Evolutionary conservation across 1,140 invertebrate genomes (phyloP).

Genomic region (Agrypnia vestita): DNA sequence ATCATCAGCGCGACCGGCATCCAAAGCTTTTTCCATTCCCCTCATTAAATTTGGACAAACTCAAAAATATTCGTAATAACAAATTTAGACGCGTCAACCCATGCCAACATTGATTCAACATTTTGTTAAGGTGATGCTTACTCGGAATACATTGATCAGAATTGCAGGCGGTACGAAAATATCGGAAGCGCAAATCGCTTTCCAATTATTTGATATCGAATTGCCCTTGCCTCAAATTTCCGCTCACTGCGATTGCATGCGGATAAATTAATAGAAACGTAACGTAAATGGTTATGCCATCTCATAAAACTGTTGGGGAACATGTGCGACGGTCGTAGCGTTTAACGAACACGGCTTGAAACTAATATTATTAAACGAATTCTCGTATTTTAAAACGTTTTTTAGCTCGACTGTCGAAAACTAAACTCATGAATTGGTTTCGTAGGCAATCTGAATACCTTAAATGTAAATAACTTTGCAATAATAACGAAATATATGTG

Average conservation of each 20-base stretch:
- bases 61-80: too few relatives aligned
- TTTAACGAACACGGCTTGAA: not conserved
- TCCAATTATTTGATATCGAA: conserved; percentile 17
- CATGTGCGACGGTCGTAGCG: conserved; percentile 33
- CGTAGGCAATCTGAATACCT: too few relatives aligned
- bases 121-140: too few relatives aligned
- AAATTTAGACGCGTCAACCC: too few relatives aligned
- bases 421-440: too few relatives aligned
- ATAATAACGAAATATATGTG: not conserved
- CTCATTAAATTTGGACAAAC: too few relatives aligned
- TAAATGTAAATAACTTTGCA: too few relatives aligned
- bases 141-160: too few relatives aligned
- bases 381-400: not conserved
- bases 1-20: too few relatives aligned
- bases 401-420: not conserved
- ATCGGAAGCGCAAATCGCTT: not conserved
- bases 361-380: not conserved
- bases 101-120: too few relatives aligned
- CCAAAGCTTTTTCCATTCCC: too few relatives aligned
- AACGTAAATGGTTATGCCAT: conserved; percentile 57
- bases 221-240: conserved; percentile 29
- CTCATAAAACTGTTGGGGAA: conserved; percentile 52
- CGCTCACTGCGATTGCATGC: conserved; percentile 35
- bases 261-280: conserved; percentile 53
- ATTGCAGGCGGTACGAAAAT: too few relatives aligned